Percentiles rank a stretch among this genome's conserved stretches.
These are phyloP conservation scores for Taeniopygia guttata DNA, from an alignment of 2,797 vertebrate genomes.

Conservation along the genomic window DNA sequence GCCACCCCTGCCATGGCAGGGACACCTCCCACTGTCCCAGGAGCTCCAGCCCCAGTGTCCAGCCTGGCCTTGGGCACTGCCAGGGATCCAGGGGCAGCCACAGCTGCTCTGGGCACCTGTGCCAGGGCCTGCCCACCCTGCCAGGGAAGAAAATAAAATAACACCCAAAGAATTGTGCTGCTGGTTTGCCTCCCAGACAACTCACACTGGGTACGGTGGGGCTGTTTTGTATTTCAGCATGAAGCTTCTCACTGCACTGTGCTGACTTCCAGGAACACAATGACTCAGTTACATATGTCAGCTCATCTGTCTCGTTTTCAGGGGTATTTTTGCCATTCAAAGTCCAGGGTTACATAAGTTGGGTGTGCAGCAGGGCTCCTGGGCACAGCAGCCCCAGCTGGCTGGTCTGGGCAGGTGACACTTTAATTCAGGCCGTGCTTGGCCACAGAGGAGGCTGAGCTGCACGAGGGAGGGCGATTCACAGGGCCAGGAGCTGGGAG, in stretches of 20 bases:
- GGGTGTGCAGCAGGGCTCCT: not conserved
- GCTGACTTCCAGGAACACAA: not conserved
- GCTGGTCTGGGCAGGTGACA: not conserved
- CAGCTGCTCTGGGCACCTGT: not conserved
- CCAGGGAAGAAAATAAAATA: not conserved
- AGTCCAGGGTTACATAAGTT: not conserved
- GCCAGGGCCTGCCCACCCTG: not conserved
- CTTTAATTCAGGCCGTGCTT: not conserved
- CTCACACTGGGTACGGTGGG: fast-evolving
- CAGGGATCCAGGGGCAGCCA: not conserved
- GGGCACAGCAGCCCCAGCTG: fast-evolving
- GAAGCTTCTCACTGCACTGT: not conserved
- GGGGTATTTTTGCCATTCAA: not conserved
- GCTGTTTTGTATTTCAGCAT: not conserved
- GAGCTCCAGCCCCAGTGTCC: not conserved
- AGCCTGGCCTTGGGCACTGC: not conserved
- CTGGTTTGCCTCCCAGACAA: not conserved
- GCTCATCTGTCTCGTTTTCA: not conserved
- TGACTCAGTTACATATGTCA: not conserved
- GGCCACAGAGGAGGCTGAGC: not conserved
- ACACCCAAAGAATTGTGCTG: not conserved
- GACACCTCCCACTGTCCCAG: not conserved
- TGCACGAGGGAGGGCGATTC: not conserved
- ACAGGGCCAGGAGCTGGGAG: not conserved
- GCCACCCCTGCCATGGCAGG: not conserved